These are phyloP conservation scores for Procambarus clarkii DNA, from an alignment of 1,140 invertebrate genomes.

Conservation along the genomic window DNA sequence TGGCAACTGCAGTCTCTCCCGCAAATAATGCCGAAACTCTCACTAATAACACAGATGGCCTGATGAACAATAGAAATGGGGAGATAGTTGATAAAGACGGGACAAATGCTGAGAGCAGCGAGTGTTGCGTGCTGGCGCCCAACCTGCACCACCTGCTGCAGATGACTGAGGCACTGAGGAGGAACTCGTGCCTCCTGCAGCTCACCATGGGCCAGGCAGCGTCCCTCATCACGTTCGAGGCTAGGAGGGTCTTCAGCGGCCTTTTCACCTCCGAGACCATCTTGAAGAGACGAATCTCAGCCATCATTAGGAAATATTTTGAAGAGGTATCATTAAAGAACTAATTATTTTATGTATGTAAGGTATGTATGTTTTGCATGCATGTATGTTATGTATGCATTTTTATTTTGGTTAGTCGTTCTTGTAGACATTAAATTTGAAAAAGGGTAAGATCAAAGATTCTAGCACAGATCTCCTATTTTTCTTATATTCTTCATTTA, in stretches of 20 bases:
- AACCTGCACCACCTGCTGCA: slow-evolving; percentile 67
- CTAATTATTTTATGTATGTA: no score
- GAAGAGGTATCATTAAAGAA: slow-evolving; percentile 31
- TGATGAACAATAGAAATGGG: not conserved
- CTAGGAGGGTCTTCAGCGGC: slow-evolving; percentile 36
- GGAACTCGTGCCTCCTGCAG: slow-evolving; percentile 45
- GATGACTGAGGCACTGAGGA: slow-evolving; percentile 50
- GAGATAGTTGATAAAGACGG: not conserved
- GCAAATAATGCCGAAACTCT: not conserved
- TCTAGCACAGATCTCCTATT: no score
- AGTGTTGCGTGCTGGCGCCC: not conserved
- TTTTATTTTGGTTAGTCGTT: no score
- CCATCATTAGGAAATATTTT: slow-evolving; percentile 46
- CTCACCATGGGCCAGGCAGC: slow-evolving; percentile 52
- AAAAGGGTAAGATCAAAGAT: no score
- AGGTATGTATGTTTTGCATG: no score
- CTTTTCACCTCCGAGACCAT: not conserved
- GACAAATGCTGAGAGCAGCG: not conserved
- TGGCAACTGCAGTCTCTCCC: not conserved
- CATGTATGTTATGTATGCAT: no score
- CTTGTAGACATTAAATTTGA: no score
- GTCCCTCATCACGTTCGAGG: slow-evolving; percentile 47
- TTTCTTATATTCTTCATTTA: no score
- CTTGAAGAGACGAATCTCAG: slow-evolving; percentile 1
- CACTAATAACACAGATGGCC: not conserved